Evolutionary conservation across 2,113 vertebrate species (phyloP), one percentile per base, ranked within the genome.

Genomic region (Protomyctophum bolini): DNA sequence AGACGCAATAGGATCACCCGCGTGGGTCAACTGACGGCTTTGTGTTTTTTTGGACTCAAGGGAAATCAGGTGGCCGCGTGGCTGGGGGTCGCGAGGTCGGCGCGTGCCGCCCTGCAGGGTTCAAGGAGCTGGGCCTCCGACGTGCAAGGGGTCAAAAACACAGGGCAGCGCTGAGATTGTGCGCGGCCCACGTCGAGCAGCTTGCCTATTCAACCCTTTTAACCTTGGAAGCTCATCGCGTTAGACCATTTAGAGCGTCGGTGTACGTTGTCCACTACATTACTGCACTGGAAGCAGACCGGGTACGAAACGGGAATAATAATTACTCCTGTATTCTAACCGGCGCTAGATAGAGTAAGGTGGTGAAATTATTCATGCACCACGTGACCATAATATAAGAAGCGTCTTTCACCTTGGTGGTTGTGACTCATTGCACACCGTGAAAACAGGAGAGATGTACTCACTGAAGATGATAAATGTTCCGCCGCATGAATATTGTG

Each of bases 21-120:
- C 46, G 21, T 71, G 66, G 80, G 81, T 86, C 73, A 68, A 45
- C 48, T 54, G 71, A 69, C 72, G 83, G 83, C 82, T 85, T 86
- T 85, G 75, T 87, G 69, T 86, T 86, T 86, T 86, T 33, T 33
- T 21, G 64, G 77, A 77, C 88, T 85, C 89, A 2, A 8, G 87
- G 91, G 91, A 92, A 92, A 91, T 92, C 85, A 90, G 79, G 72
- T 68, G 76, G 83, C 72, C 48, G 58, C 21, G 52, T 63, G 12
- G 46, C 56, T 6, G 33, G 71, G 33, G 86, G 73, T 87, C 81
- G 46, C 8, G 29, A 54, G 82, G 80, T 66, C 51, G 49, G 55
- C 63, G 12, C 12, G 14, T 56, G 77, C 69, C 29, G 50, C 78
- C 76, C 12, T n/a, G 47, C 57, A 59, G 48, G 79, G 86, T 84